phyloP scores from a whole-genome alignment of 2,113 vertebrate genomes.

The Pyxicephalus adspersus region DNA sequence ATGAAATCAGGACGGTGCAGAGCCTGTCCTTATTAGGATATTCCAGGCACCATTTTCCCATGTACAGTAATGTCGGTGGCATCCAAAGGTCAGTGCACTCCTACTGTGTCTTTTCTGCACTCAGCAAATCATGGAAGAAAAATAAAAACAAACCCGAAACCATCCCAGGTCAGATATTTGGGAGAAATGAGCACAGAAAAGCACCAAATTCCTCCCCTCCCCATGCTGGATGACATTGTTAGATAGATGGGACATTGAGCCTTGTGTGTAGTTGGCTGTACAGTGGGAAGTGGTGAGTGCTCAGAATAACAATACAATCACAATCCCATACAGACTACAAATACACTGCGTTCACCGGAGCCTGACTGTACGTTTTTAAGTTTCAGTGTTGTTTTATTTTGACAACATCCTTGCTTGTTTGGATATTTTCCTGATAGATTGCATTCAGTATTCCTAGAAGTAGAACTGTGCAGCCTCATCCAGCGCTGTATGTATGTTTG shows the following conservation, averaged over 20 bases:
- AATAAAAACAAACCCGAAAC: not conserved
- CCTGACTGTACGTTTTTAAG: too few relatives aligned
- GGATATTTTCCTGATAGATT: too few relatives aligned
- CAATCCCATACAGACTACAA: too few relatives aligned
- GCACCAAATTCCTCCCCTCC: slow-evolving; percentile 24
- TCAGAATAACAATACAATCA: slow-evolving; percentile 21
- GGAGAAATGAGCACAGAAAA: not conserved
- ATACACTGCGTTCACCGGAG: too few relatives aligned
- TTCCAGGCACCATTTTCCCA: slow-evolving; percentile 19
- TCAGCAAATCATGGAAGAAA: not conserved
- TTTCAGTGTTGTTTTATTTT: too few relatives aligned
- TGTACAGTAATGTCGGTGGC: slow-evolving; percentile 42
- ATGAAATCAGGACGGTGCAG: not conserved
- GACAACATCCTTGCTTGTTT: too few relatives aligned
- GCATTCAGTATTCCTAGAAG: slow-evolving; percentile 9
- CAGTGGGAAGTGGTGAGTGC: not conserved
- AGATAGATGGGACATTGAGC: slow-evolving; percentile 18
- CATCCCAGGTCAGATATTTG: not conserved
- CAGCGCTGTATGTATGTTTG: not conserved
- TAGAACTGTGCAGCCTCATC: not conserved
- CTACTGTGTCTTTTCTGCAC: slow-evolving; percentile 31
- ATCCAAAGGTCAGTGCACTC: slow-evolving; percentile 31
- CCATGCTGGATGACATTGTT: slow-evolving; percentile 17
- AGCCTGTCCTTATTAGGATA: slow-evolving; percentile 39
- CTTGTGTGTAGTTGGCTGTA: slow-evolving; percentile 31